Evolutionary conservation across 2,888 invertebrate species (phyloP), one percentile per base, ranked within the genome.

Genomic region (Maniola hyperantus): DNA sequence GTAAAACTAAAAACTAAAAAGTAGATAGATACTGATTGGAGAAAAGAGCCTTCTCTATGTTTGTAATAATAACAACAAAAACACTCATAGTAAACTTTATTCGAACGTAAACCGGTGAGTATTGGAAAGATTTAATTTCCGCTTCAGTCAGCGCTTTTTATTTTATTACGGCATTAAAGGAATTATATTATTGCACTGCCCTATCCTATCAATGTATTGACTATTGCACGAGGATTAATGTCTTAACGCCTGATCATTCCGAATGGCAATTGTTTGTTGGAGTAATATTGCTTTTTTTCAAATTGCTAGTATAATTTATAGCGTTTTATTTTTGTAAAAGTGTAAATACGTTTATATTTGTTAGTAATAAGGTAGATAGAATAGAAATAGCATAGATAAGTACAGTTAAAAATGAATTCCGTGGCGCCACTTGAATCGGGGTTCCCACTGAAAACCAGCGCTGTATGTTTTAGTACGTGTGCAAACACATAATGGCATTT

Each of bases 61-160:
- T 50, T 68, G n/a, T 70, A 74, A 70, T 74, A 69, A 72, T 71
- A 73, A 72, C 74, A 71, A 77, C 77, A 80, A 80, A 80, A 81
- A 80, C 81, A 81, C 78, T 83, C 79, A 73, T 77, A 81, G 79
- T 79, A 80, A 82, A 81, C 76, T 86, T 88, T 86, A 87, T 85
- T 82, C 74, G 77, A 77, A 80, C 84, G 79, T 88, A 83, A 87
- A 85, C 79, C 77, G 72, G 75, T 80, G 80, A 82, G 81, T 84
- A 84, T 85, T 78, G 78, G 79, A 82, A 79, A 82, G 79, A 84
- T 85, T 87, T 86, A 84, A 87, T 85, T 87, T 81, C 80, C 81
- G 73, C 78, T 82, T 79, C 81, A 81, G 84, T 86, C 87, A 85
- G 87, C 87, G 82, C 83, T 85, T 88, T 86, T 85, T 85, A 87